Base-by-base conservation (phyloP, 1,140 invertebrate genomes). In the Drosophila nebulosa region DNA sequence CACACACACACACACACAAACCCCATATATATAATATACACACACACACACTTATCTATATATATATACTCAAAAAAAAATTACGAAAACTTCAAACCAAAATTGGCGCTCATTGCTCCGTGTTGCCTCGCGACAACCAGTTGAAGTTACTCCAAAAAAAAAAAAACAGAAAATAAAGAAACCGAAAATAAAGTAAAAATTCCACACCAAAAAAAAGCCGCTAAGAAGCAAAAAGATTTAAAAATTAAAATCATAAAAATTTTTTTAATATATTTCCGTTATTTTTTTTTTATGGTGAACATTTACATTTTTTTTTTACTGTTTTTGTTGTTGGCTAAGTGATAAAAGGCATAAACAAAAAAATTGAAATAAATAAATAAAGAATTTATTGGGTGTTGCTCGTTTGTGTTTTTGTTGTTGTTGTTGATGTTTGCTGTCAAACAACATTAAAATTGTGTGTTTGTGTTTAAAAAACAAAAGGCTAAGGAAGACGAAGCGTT, bases 51-150 rank as follows among this genome's bases (percentile, higher is more conserved):
- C 18, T 18, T 42, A 18, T 7, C 6, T 2, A 42, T 6, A 46
- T 21, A 21, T 10, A 46, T 21, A 46, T 46, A 18, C 18, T 46
- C 16, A 10, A 42, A 14, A 46, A 46, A 46, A 46, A 46, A 21
- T 46, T 46, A 46, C 39, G 39, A 46, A 46, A 46, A 46, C 39
- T 46, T 46, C 39, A 10, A 46, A 46, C 18, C 52, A 60, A 64
- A 72, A 58, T 52, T 51, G 65, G 74, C 72, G 79, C 76, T 68
- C 69, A 74, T 60, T 69, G 73, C 68, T 73, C 42, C 62, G 59
- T 64, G 69, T 71, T 79, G 71, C 74, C 66, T 78, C 78, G 84
- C 83, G 84, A 69, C 83, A 86, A 88, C 83, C 69, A 86, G 81
- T 86, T 86, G 83, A 86, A 80, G 74, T 67, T 77, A 22, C 65